A percentile compares a stretch with the other conserved stretches of the same genome.
Conservation (phyloP, 2,113 vertebrate species). For the Pangasianodon gigas region DNA sequence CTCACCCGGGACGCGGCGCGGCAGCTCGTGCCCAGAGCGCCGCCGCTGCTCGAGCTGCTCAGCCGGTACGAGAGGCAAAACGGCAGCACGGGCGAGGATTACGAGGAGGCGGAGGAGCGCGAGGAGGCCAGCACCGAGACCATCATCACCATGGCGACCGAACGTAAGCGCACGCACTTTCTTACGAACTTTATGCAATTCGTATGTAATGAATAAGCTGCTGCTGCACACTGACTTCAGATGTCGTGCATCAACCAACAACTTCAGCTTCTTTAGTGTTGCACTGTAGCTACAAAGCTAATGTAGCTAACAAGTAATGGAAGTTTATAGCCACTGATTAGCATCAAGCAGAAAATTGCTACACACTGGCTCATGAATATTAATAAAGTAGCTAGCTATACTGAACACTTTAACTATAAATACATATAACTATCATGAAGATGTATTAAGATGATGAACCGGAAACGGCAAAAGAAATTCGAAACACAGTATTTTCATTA, state of each 20-base stretch:
- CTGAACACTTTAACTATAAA: neutral
- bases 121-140: conserved; percentile 92
- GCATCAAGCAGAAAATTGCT: neutral
- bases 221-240: neutral
- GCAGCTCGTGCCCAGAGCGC: conserved; percentile 93
- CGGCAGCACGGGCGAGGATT: conserved; percentile 82
- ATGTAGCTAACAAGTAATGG: neutral
- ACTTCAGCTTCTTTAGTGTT: neutral
- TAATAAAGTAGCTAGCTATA: neutral
- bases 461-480: neutral
- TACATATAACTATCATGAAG: neutral
- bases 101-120: conserved; percentile 81
- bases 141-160: conserved; percentile 95
- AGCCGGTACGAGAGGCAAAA: conserved; percentile 87
- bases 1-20: conserved; percentile 95
- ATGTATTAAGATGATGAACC: neutral
- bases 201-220: neutral
- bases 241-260: too few relatives aligned
- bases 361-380: neutral
- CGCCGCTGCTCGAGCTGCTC: conserved; percentile 90
- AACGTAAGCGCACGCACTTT: conserved; percentile 80
- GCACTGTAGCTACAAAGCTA: neutral
- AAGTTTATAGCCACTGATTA: neutral
- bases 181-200: neutral
- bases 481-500: neutral